Conservation (phyloP, 2,888 invertebrate genomes). For the Hirtodrosophila trivittata region DNA sequence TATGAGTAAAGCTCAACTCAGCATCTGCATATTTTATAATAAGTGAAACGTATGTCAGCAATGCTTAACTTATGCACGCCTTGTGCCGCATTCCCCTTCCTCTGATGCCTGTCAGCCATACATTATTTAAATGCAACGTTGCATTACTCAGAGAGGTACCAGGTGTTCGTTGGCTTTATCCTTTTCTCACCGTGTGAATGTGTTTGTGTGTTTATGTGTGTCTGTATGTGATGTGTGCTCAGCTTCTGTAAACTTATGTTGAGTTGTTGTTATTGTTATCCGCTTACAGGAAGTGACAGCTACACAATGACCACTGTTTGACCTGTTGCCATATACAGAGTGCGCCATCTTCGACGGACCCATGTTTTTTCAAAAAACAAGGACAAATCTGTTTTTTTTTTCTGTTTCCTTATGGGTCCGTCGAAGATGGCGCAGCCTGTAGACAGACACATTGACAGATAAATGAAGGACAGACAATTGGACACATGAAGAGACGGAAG, state of each 20-base stretch:
- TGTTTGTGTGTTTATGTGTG: constrained; percentile 10
- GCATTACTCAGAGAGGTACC: constrained; percentile 49
- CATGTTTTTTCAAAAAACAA: no score
- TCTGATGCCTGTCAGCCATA: constrained; percentile 28
- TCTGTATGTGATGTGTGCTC: constrained; percentile 18
- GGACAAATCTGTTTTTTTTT: no score
- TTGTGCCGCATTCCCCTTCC: not conserved
- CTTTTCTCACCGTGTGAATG: constrained; percentile 2
- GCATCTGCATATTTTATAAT: constrained; percentile 72
- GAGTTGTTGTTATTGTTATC: constrained; percentile 24
- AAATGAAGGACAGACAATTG: not conserved
- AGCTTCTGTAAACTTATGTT: constrained; percentile 33
- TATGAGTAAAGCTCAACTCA: constrained; percentile 6
- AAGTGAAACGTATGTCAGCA: constrained; percentile 78
- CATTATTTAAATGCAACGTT: constrained; percentile 70
- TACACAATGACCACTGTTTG: constrained; percentile 59
- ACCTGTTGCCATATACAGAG: constrained; percentile 23
- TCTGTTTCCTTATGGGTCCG: no score
- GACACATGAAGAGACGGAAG: constrained; percentile 7
- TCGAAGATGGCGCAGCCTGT: constrained; percentile 3
- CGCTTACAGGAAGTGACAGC: constrained; percentile 50
- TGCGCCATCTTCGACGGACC: no score
- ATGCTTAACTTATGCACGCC: constrained; percentile 65
- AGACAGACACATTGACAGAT: constrained; percentile 10
- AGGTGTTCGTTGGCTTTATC: constrained; percentile 6